Conservation (phyloP, 2,797 vertebrate genomes). For the Chiroxiphia lanceolata region DNA sequence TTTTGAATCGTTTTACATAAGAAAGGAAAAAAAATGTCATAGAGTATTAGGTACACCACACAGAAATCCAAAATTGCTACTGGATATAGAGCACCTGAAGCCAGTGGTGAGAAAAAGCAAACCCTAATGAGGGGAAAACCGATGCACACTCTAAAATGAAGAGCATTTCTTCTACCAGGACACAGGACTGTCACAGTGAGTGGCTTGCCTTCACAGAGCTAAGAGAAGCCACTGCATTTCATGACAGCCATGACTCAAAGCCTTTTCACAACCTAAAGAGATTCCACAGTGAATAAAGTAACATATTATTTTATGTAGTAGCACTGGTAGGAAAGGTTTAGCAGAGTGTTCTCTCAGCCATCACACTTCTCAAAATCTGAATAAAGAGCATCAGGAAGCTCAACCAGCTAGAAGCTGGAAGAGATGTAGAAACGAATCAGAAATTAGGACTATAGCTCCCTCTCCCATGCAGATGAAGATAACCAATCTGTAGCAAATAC, state of each 20-base stretch:
- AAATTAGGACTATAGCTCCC: background rate
- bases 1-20: background rate
- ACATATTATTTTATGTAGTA: background rate
- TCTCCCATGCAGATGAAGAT: background rate
- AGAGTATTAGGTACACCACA: background rate
- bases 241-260: background rate
- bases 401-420: background rate
- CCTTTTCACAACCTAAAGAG: background rate
- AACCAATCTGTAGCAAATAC: background rate
- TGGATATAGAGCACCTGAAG: background rate
- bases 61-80: background rate
- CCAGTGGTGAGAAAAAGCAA: background rate
- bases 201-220: background rate
- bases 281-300: background rate
- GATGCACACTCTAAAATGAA: background rate
- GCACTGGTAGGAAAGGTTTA: background rate
- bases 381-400: background rate
- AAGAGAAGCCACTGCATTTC: background rate
- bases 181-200: background rate
- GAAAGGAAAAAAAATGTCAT: background rate
- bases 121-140: fast-evolving
- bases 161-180: background rate
- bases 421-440: background rate
- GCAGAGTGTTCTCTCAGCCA: background rate
- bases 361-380: background rate